Percentiles rank a stretch among this genome's conserved stretches.
These are phyloP conservation scores for Dicrostonyx torquatus DNA, from an alignment of 2,797 vertebrate species.

Conservation along the genomic window DNA sequence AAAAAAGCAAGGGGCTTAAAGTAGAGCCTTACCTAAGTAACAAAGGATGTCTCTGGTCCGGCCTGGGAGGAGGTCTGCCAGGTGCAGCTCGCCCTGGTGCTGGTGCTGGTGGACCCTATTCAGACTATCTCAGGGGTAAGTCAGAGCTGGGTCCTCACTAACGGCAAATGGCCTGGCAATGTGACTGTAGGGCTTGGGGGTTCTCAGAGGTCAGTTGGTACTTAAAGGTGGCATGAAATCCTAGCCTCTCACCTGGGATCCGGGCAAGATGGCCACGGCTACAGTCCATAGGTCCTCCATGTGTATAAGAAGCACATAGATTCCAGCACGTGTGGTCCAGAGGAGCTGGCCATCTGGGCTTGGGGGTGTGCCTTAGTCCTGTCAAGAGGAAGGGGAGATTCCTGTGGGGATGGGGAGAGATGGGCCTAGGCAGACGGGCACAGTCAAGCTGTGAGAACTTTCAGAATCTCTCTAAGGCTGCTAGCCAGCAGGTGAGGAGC, in stretches of 20 bases:
- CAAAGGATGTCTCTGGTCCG: not conserved
- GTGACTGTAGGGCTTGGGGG: not conserved
- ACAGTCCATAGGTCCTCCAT: slow-evolving; percentile 35
- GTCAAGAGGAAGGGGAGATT: not conserved
- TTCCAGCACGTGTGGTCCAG: not conserved
- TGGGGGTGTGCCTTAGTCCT: not conserved
- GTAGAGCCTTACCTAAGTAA: not conserved
- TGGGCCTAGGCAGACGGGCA: not conserved
- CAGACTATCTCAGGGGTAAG: not conserved
- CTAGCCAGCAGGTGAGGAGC: not conserved
- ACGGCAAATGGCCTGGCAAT: not conserved
- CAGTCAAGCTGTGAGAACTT: not conserved
- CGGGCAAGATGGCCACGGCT: not conserved
- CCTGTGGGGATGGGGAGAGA: no score
- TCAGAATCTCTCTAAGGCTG: not conserved
- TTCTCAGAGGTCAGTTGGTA: not conserved
- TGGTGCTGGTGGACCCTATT: not conserved
- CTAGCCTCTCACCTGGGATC: not conserved
- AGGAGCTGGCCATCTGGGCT: fast-evolving
- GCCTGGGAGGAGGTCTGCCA: not conserved
- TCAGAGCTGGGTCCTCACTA: not conserved
- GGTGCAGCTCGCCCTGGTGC: not conserved
- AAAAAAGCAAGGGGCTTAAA: not conserved
- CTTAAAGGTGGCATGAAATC: not conserved
- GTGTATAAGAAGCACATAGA: not conserved